phyloP scores from a whole-genome alignment of 2,113 vertebrate species.

The Cariama cristata region DNA sequence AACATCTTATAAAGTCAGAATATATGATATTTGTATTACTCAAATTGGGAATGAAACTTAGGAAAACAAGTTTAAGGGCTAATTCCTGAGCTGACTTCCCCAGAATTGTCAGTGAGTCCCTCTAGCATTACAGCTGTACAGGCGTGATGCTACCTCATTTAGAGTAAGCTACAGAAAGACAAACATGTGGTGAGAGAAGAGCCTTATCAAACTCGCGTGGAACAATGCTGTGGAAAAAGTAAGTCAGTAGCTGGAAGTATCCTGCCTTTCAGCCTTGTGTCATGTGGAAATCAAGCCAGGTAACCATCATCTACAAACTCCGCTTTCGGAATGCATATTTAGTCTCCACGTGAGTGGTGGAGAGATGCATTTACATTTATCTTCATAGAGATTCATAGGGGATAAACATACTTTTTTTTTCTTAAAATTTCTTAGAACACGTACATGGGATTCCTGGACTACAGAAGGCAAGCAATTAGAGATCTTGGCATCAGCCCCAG shows the following conservation, averaged over 20 bases:
- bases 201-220: neutral
- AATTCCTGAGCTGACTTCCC: neutral
- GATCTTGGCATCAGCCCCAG: slow-evolving; percentile 92
- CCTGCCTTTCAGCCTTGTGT: neutral
- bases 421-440: slow-evolving; percentile 81
- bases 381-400: neutral
- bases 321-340: accelerated
- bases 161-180: neutral
- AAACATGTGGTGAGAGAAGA: neutral
- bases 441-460: slow-evolving; percentile 97
- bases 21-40: neutral
- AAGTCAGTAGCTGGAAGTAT: neutral
- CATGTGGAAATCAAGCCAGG: neutral
- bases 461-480: slow-evolving; percentile 87
- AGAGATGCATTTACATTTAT: neutral
- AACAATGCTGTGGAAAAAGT: neutral
- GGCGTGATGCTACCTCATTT: neutral
- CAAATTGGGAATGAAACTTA: neutral
- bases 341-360: neutral
- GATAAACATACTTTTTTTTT: neutral
- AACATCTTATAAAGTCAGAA: neutral
- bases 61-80: neutral
- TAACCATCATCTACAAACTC: neutral
- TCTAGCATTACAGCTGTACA: neutral
- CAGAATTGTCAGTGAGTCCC: neutral